Evolutionary conservation across 1,140 invertebrate genomes (phyloP).

Genomic region (Drosophila truncata): DNA sequence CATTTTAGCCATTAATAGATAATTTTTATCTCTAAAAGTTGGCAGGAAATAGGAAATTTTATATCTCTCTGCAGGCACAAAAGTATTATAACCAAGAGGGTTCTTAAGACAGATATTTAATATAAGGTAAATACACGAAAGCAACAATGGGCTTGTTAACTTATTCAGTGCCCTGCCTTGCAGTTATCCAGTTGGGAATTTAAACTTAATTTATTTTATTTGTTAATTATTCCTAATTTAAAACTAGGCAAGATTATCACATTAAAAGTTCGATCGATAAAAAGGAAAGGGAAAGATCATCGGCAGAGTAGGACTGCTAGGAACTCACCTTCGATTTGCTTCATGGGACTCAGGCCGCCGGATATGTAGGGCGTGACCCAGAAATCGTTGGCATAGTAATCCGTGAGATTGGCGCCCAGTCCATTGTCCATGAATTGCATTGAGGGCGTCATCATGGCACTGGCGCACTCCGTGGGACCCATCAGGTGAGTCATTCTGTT

Average conservation of each 20-base stretch:
- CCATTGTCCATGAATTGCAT: slow-evolving; percentile 82
- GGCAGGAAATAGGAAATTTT: no score
- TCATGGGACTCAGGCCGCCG: slow-evolving; percentile 80
- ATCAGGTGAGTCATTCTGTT: slow-evolving; percentile 72
- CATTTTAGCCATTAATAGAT: no score
- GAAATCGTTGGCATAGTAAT: slow-evolving; percentile 79
- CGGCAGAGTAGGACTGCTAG: background rate
- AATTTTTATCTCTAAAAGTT: no score
- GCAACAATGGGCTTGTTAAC: no score
- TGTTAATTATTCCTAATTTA: background rate
- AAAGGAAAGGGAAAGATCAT: no score
- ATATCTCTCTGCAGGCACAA: no score
- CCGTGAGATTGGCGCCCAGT: slow-evolving; percentile 63
- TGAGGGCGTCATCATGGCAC: slow-evolving; percentile 70
- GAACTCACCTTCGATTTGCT: slow-evolving; percentile 82
- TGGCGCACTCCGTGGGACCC: slow-evolving; percentile 79
- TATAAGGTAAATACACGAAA: no score
- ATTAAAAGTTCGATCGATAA: background rate
- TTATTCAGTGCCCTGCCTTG: background rate
- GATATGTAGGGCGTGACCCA: slow-evolving; percentile 73
- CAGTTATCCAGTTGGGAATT: no score
- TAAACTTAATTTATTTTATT: background rate
- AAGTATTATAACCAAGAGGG: no score
- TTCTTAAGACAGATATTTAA: no score
- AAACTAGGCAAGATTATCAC: background rate